phyloP scores from a whole-genome alignment of 1,140 invertebrate genomes.

The Drosophila seguyi region DNA sequence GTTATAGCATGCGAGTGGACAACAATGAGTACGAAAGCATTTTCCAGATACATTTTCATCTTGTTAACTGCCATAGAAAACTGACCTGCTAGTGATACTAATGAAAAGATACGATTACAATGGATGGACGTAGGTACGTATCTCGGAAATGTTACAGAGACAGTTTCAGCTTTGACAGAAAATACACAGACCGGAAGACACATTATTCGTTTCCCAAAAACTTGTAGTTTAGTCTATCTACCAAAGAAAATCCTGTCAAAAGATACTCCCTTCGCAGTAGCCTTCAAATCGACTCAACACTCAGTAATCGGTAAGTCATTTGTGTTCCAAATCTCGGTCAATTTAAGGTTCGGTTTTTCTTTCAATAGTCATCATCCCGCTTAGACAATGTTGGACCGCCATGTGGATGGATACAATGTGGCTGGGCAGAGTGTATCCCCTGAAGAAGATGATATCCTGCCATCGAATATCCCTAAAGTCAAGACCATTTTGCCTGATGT shows the following conservation, averaged over 20 bases:
- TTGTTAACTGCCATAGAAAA: conserved; percentile 6
- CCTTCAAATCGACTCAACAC: conserved; percentile 18
- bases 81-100: conserved; percentile 6
- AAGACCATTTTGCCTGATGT: neutral
- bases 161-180: neutral
- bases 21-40: conserved; percentile 23
- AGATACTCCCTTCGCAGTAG: neutral
- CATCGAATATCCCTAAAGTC: neutral
- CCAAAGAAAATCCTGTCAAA: neutral
- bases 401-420: neutral
- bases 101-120: conserved; percentile 7
- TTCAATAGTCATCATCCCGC: neutral
- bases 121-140: neutral
- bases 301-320: conserved; percentile 36
- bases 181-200: neutral
- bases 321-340: conserved; percentile 29
- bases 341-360: conserved; percentile 8
- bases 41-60: conserved; percentile 15
- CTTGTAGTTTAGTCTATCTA: neutral
- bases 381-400: conserved; percentile 39
- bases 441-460: neutral
- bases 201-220: neutral
- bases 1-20: conserved; percentile 7
- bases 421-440: neutral
- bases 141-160: neutral